Base-by-base conservation (phyloP, 2,797 vertebrate species). In the Sandelia bainsii region DNA sequence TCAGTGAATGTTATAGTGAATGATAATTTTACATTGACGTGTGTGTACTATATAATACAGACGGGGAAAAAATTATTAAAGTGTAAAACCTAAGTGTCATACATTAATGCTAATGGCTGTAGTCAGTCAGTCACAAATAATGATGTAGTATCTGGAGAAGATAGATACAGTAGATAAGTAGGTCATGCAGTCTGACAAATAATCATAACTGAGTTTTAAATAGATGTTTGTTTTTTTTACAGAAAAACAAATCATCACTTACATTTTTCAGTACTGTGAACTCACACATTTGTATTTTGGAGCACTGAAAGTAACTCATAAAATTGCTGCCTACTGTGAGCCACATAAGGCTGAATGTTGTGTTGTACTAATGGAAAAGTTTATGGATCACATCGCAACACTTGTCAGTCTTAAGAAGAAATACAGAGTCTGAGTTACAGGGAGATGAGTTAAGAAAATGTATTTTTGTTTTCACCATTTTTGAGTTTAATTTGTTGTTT, bases 1-100 rank as follows among this genome's bases (percentile, higher is more conserved):
- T 51, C 46, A 46, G 67, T 37, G 37, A 77, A 46, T 71, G 73
- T 60, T 69, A n/a, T 62, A 3, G n/a, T n/a, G n/a, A n/a, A n/a
- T n/a, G 4, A 64, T 82, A 67, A 83, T 68, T 77, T 40, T 52
- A 23, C 68, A 67, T 80, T 51, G 53, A 62, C 32, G 22, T 49
- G 64, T 61, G 50, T 25, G 39, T 62, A 23, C 17, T 65, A 5
- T 56, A 19, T 58, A 23, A 11, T 2, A 0, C 4, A 50, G 25
- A n/a, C 5, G 8, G 11, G 20, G 19, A 16, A 20, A 19, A 56
- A 54, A 76, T 9, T 59, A 85, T 75, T 77, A 79, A 73, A 72
- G 56, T 57, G 14, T 20, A 22, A 72, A 62, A 60, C 1, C 56
- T 80, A 68, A 84, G 45, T 72, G 62, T 71, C 39, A 17, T 58